Base-by-base conservation (phyloP, 2,797 vertebrate species). In the Gymnocypris eckloni region DNA sequence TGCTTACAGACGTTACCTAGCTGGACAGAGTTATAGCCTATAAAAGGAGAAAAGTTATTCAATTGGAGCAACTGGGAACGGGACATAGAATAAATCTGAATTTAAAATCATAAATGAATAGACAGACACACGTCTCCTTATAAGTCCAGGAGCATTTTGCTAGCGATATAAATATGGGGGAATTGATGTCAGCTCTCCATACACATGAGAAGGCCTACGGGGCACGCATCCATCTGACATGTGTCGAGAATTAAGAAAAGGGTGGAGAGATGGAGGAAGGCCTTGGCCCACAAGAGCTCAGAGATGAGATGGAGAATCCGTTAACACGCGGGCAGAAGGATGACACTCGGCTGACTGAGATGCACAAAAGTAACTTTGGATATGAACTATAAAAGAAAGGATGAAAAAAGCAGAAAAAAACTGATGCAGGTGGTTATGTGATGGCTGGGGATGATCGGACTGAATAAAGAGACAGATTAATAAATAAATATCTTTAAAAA, bases 391-490 rank as follows among this genome's bases (percentile, higher is more conserved):
- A 69, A 76, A 61, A 45, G 37, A 79, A 41, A 50, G 66, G 33
- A 79, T 61, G 43, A 66, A 70, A 76, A 86, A 82, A 52, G 50
- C 10, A 25, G 41, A 79, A 18, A 37, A 83, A 79, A 76, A 80
- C 85, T 90, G 33, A 79, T 61, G 61, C 84, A 87, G 87, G 86
- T 87, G 78, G 82, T 66, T 83, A 45, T 77, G 37, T 71, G 76
- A 70, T 75, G 75, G 90, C 89, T 87, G 56, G 78, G 79, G 86
- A 83, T 77, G 83, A 79, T 84, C 48, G 61, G 70, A 85, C 64
- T 83, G 93, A 95, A 95, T 94, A 95, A 93, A 92, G 87, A 95
- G 91, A 94, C 93, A 94, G 94, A 94, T 92, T 88, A 80, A 86
- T 90, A 86, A 87, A 90, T 87, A 81, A 86, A 93, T 93, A 95